These are phyloP conservation scores for Thysanoteuthis rhombus DNA, from an alignment of 2,888 invertebrate genomes.

Conservation along the genomic window DNA sequence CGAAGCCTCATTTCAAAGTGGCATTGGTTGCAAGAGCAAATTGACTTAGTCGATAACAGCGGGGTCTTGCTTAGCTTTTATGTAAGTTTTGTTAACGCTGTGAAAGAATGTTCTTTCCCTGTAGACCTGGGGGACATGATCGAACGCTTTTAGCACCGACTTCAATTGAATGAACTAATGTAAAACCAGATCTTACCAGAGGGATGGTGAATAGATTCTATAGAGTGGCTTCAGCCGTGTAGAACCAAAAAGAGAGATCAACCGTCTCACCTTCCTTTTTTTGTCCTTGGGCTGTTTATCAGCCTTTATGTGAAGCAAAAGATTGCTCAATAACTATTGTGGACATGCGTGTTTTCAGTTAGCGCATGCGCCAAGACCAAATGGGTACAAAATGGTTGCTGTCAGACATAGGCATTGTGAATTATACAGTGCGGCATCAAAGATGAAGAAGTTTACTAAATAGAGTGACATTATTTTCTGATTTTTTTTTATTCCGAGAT, in stretches of 20 bases:
- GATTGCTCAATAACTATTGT: not conserved
- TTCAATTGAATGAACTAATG: not conserved
- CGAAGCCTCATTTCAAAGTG: not conserved
- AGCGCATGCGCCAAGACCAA: not conserved
- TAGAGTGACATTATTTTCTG: not conserved
- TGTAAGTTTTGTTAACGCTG: not conserved
- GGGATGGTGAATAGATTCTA: not conserved
- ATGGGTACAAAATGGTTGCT: not conserved
- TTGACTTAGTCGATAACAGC: not conserved
- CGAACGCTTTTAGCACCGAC: not conserved
- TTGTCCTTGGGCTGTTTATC: not conserved
- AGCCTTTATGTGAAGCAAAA: not conserved
- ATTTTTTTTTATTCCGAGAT: not conserved
- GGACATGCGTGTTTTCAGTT: not conserved
- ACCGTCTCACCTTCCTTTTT: not conserved
- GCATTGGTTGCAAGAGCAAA: not conserved
- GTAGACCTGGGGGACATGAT: not conserved
- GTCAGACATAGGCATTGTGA: not conserved
- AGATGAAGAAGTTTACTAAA: not conserved
- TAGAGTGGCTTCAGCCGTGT: not conserved
- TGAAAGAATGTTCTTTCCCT: not conserved
- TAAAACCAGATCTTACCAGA: not conserved
- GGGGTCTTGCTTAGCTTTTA: not conserved
- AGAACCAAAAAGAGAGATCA: not conserved
- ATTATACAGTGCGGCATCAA: not conserved